Base-by-base conservation (phyloP, 2,888 invertebrate genomes). In the Tetramorium bicarinatum region DNA sequence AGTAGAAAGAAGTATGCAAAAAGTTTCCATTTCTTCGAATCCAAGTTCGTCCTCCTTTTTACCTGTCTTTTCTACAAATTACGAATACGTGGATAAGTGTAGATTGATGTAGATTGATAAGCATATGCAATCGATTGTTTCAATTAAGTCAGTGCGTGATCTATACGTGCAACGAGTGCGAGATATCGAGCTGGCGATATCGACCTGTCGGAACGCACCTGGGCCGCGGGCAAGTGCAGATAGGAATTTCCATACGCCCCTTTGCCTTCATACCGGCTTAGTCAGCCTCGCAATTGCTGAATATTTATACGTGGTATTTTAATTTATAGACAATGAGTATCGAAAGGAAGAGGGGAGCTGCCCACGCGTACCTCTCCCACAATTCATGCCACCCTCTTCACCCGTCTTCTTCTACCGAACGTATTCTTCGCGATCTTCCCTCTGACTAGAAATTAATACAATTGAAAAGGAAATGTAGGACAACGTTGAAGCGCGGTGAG, bases 261-360 rank as follows among this genome's bases (percentile, higher is more conserved):
- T 25, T 76, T 72, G 61, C 82, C 84, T 66, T 15, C 18, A 8
- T 9, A 18, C 2, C 52, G 41, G 21, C 44, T 64, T 76, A n/a
- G 56, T 59, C 72, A 82, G 25, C 49, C 64, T 61, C 84, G 83
- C 88, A 90, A 90, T 91, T 86, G 86, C 88, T 92, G 91, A 92
- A 92, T 92, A 92, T 92, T 92, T 91, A 92, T 91, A 91, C 84
- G 84, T 67, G 81, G 74, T 87, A 89, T 89, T 88, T 80, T 85
- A 90, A 84, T 90, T 75, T 64, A 87, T 89, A 89, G 88, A 92
- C 92, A 91, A 92, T 91, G 89, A 91, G 87, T 87, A 82, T 83
- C 79, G 66, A 56, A 38, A 21, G 38, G 49, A 4, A 21, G 18
- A 74, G 54, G 11, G 6, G n/a, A 3, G 77, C 88, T 83, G 87